These are phyloP conservation scores for Xenopus petersii DNA, from an alignment of 2,797 vertebrate species.

Conservation along the genomic window DNA sequence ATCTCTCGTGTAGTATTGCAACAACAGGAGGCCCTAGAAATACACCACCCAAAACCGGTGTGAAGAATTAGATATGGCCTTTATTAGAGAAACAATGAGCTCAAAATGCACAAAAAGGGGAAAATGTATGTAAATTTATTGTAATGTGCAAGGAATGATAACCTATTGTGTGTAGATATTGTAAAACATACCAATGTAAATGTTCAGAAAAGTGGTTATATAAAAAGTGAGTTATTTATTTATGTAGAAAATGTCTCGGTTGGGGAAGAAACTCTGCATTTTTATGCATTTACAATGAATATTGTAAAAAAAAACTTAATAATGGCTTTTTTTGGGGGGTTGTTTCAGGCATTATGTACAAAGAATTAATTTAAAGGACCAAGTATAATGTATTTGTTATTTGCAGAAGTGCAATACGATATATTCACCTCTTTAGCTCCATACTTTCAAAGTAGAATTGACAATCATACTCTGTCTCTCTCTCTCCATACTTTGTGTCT, in stretches of 20 bases:
- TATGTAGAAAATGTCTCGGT: constrained; percentile 67
- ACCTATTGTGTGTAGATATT: constrained; percentile 76
- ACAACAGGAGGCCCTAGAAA: too few relatives aligned
- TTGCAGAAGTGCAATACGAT: constrained; percentile 79
- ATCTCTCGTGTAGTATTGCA: too few relatives aligned
- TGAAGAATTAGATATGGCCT: constrained; percentile 60
- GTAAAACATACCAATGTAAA: constrained; percentile 72
- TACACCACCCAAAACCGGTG: too few relatives aligned
- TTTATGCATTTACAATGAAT: constrained; percentile 69
- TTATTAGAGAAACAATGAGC: constrained; percentile 59
- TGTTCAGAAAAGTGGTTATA: constrained; percentile 72
- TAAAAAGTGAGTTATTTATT: constrained; percentile 84
- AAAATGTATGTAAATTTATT: constrained; percentile 49
- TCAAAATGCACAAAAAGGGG: constrained; percentile 49
- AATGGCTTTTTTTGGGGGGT: constrained; percentile 64
- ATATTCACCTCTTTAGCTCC: constrained; percentile 59
- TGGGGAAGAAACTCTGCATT: constrained; percentile 70
- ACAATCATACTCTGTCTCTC: constrained; percentile 73
- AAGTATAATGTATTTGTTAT: constrained; percentile 69
- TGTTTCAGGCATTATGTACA: constrained; percentile 69
- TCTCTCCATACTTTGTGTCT: constrained; percentile 50
- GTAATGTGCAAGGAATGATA: constrained; percentile 53
- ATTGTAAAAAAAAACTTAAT: constrained; percentile 62
- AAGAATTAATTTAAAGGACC: constrained; percentile 76
- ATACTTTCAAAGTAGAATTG: constrained; percentile 60